These are phyloP conservation scores for Apodemia hepburni DNA, from an alignment of 2,888 invertebrate species.

Conservation along the genomic window DNA sequence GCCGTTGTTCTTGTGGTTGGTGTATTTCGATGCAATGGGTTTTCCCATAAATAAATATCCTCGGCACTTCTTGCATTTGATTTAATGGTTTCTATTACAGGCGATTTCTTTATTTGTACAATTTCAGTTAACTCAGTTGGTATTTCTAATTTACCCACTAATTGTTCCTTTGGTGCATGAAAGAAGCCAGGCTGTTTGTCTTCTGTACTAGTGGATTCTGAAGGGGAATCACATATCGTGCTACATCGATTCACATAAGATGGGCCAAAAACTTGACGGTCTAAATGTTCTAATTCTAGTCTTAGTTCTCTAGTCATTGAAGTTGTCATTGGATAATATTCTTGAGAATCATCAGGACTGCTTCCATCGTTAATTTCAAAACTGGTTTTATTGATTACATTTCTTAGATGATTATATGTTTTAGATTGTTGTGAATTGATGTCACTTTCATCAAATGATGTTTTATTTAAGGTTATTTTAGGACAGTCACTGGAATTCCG, in stretches of 20 bases:
- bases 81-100: constrained; percentile 57
- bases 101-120: constrained; percentile 55
- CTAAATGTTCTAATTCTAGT: constrained; percentile 90
- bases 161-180: constrained; percentile 45
- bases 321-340: constrained; percentile 93
- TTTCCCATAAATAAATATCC: constrained; percentile 90
- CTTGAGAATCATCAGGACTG: constrained; percentile 90
- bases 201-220: constrained; percentile 65
- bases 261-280: constrained; percentile 89
- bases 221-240: constrained; percentile 63
- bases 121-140: constrained; percentile 43
- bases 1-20: constrained; percentile 63
- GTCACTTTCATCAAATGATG: constrained; percentile 54
- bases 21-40: constrained; percentile 83
- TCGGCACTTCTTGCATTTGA: constrained; percentile 77
- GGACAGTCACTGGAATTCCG: constrained; percentile 50
- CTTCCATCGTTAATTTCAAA: constrained; percentile 77
- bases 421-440: constrained; percentile 40
- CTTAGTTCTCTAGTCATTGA: constrained; percentile 91
- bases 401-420: constrained; percentile 37
- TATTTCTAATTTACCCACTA: constrained; percentile 42
- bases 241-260: constrained; percentile 62
- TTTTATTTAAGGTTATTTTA: constrained; percentile 59
- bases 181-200: constrained; percentile 52
- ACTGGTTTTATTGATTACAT: constrained; percentile 45